Evolutionary conservation across 2,113 vertebrate genomes (phyloP).

Genomic region (Sialia sialis): DNA sequence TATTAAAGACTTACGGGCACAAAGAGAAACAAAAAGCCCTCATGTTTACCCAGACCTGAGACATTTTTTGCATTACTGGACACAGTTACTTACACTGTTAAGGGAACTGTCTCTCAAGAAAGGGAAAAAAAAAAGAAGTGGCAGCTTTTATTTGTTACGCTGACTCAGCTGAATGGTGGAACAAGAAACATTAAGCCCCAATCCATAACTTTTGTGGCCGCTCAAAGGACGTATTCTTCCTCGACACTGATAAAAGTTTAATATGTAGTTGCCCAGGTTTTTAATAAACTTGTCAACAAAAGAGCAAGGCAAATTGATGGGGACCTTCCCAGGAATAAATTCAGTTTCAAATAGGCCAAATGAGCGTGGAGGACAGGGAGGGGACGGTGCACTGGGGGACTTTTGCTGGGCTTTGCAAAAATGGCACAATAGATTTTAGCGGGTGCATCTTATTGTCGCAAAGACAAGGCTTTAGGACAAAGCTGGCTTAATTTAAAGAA

Average conservation of each 20-base stretch:
- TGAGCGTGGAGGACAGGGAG: slow-evolving; percentile 35
- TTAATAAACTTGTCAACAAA: slow-evolving; percentile 85
- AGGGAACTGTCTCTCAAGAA: background rate
- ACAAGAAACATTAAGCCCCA: slow-evolving; percentile 21
- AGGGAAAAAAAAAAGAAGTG: background rate
- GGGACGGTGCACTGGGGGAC: background rate
- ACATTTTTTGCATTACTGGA: background rate
- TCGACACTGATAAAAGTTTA: slow-evolving; percentile 73
- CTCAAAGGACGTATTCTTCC: slow-evolving; percentile 58
- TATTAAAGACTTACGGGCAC: background rate
- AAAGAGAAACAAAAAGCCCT: background rate
- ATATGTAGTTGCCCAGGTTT: slow-evolving; percentile 65
- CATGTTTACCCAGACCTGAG: background rate
- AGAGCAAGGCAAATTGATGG: slow-evolving; percentile 75
- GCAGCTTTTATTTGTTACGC: slow-evolving; percentile 18
- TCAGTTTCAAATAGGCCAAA: slow-evolving; percentile 56
- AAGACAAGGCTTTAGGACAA: background rate
- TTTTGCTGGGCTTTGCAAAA: slow-evolving; percentile 75
- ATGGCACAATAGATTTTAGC: slow-evolving; percentile 36
- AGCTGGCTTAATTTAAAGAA: background rate
- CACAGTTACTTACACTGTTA: background rate
- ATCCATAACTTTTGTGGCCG: slow-evolving; percentile 59
- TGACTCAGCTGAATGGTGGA: slow-evolving; percentile 46
- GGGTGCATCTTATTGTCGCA: slow-evolving; percentile 4
- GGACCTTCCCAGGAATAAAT: slow-evolving; percentile 71